Conservation (phyloP, 2,888 invertebrate species). For the Megamerina dolium region DNA sequence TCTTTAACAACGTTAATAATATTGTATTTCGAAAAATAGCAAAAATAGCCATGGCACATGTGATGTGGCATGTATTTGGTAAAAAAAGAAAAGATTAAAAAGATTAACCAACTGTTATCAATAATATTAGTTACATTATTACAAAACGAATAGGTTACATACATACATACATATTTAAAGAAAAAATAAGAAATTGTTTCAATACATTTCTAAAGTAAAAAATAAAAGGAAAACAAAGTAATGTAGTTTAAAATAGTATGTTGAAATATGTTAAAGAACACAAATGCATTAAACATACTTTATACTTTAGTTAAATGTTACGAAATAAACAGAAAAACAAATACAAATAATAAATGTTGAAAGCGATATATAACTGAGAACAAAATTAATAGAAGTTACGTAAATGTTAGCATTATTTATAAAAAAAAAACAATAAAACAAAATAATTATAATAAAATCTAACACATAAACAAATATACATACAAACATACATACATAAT, state of each 20-base stretch:
- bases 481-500: too few species aligned
- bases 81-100: too few species aligned
- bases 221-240: background rate
- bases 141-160: too few species aligned
- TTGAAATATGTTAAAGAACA: constrained; percentile 4
- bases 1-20: too few species aligned
- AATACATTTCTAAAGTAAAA: background rate
- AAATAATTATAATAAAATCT: background rate
- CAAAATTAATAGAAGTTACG: constrained; percentile 37
- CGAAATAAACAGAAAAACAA: constrained; percentile 12
- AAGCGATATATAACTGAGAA: too few species aligned
- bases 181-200: background rate
- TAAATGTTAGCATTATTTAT: constrained; percentile 44
- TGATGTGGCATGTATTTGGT: too few species aligned
- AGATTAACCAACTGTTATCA: too few species aligned
- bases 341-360: constrained; percentile 10
- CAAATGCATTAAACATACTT: constrained; percentile 30
- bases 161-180: constrained; percentile 12
- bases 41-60: too few species aligned
- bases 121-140: too few species aligned
- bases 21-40: too few species aligned
- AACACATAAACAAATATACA: constrained; percentile 5
- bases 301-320: constrained; percentile 43
- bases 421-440: constrained; percentile 14
- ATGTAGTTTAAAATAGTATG: background rate